Evolutionary conservation across 2,113 vertebrate species (phyloP), one percentile per base, ranked within the genome.

Genomic region (Upupa epops): DNA sequence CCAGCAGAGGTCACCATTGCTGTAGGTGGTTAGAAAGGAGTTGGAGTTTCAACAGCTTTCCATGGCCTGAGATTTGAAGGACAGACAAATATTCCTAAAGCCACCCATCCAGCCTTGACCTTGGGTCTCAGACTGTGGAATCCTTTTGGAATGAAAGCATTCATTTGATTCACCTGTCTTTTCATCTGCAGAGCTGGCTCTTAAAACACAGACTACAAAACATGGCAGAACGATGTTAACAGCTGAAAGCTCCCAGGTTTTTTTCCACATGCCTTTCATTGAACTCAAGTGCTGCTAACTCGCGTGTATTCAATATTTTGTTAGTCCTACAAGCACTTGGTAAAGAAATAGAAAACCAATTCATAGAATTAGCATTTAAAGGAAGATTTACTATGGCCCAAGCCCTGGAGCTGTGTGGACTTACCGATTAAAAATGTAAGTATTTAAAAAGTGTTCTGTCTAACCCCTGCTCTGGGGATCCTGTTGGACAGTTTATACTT

Each of bases 1-100:
- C 96, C 92, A 68, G 95, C 90, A 96, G 96, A 95, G 96, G 94
- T 96, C 96, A 71, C 46, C 82, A 29, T 49, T 66, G 84, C 82
- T 63, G 89, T 68, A 55, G 88, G 69, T 4, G 4, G 14, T 31
- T 75, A 73, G 71, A 68, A 55, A 73, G 56, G 51, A 52, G 21
- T 28, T 73, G 88, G n/a, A 64, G 13, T 72, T 80, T 84, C 45
- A 29, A n/a, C 4, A 5, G 64, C 21, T 89, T 88, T 76, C 45
- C 17, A 48, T 71, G 28, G 64, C 32, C 45, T 80, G 54, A 40
- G 37, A 17, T 86, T 89, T 48, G 64, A 85, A 58, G 78, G 88
- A 49, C 14, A n/a, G 63, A 56, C 70, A 75, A 72, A 48, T 40
- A 75, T 48, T 55, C 77, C 70, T 36, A 51, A 56, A 61, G 45